Conservation (phyloP, 2,113 vertebrate species). For the Triplophysa dalaica region DNA sequence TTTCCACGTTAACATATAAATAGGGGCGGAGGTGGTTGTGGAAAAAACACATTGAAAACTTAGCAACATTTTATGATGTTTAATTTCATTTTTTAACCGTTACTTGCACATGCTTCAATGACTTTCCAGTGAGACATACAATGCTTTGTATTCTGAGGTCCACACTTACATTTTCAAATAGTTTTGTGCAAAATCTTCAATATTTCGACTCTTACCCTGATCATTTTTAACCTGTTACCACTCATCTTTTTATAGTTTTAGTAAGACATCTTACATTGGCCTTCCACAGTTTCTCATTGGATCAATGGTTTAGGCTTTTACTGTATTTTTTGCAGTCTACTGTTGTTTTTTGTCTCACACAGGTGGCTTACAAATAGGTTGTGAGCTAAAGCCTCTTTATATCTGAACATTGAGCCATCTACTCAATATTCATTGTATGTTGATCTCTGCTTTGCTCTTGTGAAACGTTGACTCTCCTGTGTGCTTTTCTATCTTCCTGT, state of each 20-base stretch:
- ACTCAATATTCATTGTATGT: background rate
- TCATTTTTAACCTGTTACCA: too few relatives aligned
- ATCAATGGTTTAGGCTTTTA: too few relatives aligned
- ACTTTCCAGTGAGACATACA: background rate
- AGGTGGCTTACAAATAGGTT: background rate
- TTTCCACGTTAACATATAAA: slow-evolving; percentile 18
- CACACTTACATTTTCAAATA: too few relatives aligned
- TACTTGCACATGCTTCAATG: background rate
- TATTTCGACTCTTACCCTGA: too few relatives aligned
- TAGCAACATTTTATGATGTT: slow-evolving; percentile 1
- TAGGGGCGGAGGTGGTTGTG: background rate
- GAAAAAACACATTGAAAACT: background rate
- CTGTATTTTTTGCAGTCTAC: background rate
- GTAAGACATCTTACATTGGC: too few relatives aligned
- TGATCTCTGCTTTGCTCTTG: slow-evolving; percentile 2
- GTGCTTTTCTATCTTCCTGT: background rate
- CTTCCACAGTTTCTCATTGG: too few relatives aligned
- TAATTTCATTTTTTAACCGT: background rate
- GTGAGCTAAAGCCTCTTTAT: background rate
- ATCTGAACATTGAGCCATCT: background rate
- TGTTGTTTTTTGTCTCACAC: background rate
- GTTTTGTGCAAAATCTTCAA: too few relatives aligned
- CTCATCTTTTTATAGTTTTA: too few relatives aligned
- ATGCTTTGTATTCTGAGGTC: too few relatives aligned
- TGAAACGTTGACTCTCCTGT: background rate